Percentiles rank a stretch among this genome's conserved stretches.
Conservation (phyloP, 2,797 vertebrate species). For the Intellagama lesueurii region DNA sequence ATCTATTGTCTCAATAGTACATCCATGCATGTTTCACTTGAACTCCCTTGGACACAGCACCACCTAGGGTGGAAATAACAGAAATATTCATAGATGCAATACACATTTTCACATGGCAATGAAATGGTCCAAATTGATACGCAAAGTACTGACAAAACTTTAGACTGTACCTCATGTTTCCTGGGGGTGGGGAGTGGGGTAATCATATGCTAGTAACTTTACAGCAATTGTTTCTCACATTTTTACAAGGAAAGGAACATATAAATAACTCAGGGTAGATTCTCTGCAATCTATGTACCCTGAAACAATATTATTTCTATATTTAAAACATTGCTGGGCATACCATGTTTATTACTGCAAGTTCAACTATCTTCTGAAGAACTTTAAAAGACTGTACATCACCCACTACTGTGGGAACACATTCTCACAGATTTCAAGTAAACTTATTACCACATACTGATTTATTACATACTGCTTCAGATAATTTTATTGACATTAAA, state of each 20-base stretch:
- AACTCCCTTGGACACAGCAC: slow-evolving; percentile 60
- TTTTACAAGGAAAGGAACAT: not conserved
- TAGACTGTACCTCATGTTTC: not conserved
- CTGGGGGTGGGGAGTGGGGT: too few species aligned
- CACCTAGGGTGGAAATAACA: slow-evolving; percentile 69
- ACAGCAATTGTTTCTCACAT: not conserved
- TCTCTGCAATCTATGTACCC: not conserved
- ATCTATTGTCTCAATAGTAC: not conserved
- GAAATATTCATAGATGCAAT: slow-evolving; percentile 19
- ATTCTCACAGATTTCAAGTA: too few species aligned
- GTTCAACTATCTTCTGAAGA: too few species aligned
- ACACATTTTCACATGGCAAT: slow-evolving; percentile 14
- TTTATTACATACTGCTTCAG: too few species aligned
- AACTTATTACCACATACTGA: too few species aligned
- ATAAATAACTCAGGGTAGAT: not conserved
- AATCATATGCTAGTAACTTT: too few species aligned
- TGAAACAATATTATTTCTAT: not conserved
- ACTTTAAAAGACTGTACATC: too few species aligned
- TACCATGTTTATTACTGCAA: too few species aligned
- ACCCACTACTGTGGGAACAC: too few species aligned
- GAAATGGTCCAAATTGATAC: not conserved
- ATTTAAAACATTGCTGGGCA: not conserved
- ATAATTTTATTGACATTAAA: too few species aligned
- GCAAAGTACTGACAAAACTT: not conserved
- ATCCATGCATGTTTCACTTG: slow-evolving; percentile 17